Conservation (phyloP, 37 sponge, comb jelly and placozoan genomes). For the Ianthella basta region DNA sequence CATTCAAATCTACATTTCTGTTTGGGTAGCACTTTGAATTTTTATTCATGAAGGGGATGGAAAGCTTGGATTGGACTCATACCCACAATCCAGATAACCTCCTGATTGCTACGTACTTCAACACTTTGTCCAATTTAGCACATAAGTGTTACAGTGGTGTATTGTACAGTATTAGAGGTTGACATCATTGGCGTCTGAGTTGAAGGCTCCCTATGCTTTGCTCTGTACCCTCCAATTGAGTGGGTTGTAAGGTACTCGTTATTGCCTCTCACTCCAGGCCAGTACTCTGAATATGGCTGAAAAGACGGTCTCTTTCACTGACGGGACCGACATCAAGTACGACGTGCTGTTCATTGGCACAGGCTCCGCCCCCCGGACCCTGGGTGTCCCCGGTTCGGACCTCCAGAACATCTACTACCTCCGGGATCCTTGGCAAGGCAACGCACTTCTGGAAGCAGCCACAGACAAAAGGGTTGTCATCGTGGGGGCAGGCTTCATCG, state of each 20-base stretch:
- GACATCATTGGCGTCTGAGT: no score
- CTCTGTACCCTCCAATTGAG: background rate
- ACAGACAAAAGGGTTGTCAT: slow-evolving; percentile 84
- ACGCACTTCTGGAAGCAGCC: slow-evolving; percentile 39
- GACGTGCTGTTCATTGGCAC: slow-evolving; percentile 82
- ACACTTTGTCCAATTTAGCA: no score
- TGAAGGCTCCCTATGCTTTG: no score
- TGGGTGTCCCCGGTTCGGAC: slow-evolving; percentile 72
- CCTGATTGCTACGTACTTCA: no score
- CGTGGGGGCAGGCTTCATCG: slow-evolving; percentile 93
- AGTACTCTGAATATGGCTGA: slow-evolving; percentile 54
- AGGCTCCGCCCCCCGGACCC: slow-evolving; percentile 68
- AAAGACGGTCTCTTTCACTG: slow-evolving; percentile 63
- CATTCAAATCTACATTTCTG: no score
- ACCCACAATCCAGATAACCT: no score
- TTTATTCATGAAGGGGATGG: no score
- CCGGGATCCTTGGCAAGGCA: slow-evolving; percentile 73
- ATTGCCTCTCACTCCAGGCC: slow-evolving; percentile 39
- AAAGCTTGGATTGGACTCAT: no score
- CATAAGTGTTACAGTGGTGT: no score
- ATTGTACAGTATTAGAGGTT: no score
- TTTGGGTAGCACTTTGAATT: no score
- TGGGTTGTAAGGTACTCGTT: background rate
- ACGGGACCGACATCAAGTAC: slow-evolving; percentile 62
- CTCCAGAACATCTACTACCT: slow-evolving; percentile 66